These are phyloP conservation scores for Perizoma affinitatum DNA, from an alignment of 2,888 invertebrate species.

Conservation along the genomic window DNA sequence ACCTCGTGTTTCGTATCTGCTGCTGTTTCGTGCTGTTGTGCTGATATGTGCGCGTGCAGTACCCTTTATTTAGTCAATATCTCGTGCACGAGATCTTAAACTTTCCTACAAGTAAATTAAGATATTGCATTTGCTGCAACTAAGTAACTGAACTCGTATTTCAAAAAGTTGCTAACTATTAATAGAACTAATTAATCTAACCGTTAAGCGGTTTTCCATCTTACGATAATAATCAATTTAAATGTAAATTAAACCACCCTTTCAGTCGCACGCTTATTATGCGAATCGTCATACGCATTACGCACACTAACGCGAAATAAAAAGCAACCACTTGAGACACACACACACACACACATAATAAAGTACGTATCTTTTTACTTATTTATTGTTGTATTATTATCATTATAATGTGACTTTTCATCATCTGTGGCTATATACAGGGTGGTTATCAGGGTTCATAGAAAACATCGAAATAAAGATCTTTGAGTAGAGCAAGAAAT, in stretches of 20 bases:
- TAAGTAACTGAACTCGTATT: slow-evolving; percentile 28
- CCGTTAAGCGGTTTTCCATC: slow-evolving; percentile 46
- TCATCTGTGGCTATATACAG: background rate
- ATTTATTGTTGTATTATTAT: slow-evolving; percentile 44
- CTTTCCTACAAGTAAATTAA: slow-evolving; percentile 21
- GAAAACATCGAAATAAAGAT: no score
- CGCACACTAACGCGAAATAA: slow-evolving; percentile 19
- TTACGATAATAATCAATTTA: slow-evolving; percentile 54
- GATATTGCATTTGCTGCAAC: slow-evolving; percentile 22
- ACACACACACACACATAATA: background rate
- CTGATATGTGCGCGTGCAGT: no score
- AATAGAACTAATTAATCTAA: slow-evolving; percentile 42
- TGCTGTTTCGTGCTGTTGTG: no score
- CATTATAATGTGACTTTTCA: slow-evolving; percentile 14
- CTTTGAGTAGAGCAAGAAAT: no score
- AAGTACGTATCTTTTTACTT: no score
- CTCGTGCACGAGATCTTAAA: no score
- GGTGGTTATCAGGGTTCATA: background rate
- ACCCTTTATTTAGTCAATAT: no score
- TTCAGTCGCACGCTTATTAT: slow-evolving; percentile 52
- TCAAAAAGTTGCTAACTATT: slow-evolving; percentile 37
- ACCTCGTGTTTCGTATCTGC: no score
- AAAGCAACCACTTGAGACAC: slow-evolving; percentile 6
- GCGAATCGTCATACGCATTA: slow-evolving; percentile 44
- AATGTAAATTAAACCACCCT: slow-evolving; percentile 60